Base-by-base conservation (phyloP, 2,888 invertebrate genomes). In the Dynastes grantii region DNA sequence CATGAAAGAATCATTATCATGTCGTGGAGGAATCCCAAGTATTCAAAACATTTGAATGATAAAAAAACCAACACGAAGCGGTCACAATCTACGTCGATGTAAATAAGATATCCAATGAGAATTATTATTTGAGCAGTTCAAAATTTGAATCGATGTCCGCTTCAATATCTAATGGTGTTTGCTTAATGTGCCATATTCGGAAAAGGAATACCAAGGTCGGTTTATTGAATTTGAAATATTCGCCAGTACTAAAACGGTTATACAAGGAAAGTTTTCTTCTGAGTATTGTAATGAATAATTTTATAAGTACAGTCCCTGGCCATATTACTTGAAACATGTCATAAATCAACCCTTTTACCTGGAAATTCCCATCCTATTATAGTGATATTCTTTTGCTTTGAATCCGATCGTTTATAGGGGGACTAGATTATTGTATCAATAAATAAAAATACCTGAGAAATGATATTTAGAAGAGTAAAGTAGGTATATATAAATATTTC, bases 211-310 rank as follows among this genome's bases (percentile, higher is more conserved):
- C 22, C 22, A 67, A 67, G 27, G 67, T 45, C 67, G 22, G 8
- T 67, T 45, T 49, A 67, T 45, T 49, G 67, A 67, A 67, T 67
- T 16, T 9, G 49, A 49, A 67, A 49, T 49, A 67, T 63, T 67
- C 16, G 45, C 45, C 11, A 45, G 8, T 45, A 11, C 11, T 67
- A 67, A 49, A 8, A 45, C 45, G 45, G 22, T 65, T 37, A 22
- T 22, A 37, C 22, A 40, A 45, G 13, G 2, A 65, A 22, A 22
- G 11, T 64, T n/a, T 9, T 11, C 29, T 9, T 58, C n/a, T 22
- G 22, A 22, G 22, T 22, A 58, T 5, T 8, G 22, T 55, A 55
- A n/a, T 55, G 2, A 49, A 49, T 49, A 49, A 55, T 55, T 55
- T 22, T 55, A 2, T 53, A 53, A 8, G 11, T 45, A 45, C 22